Percentiles rank a stretch among this genome's conserved stretches.
phyloP scores from a whole-genome alignment of 2,113 vertebrate genomes.

The Pelecanoides urinatrix region DNA sequence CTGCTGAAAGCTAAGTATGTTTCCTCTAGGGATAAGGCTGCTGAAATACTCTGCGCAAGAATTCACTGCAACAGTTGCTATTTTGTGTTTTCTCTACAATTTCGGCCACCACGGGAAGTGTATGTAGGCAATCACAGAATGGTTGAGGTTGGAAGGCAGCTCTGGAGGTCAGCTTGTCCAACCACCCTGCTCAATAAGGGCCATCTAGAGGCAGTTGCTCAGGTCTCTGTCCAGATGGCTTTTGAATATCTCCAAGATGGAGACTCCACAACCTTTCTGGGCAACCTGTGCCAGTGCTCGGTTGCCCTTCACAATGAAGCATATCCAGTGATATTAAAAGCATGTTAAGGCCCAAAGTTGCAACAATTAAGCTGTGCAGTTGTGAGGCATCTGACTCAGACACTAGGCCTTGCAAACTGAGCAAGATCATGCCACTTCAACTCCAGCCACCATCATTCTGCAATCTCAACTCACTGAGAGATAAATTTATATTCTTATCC shows the following conservation, averaged over 20 bases:
- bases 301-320: background rate
- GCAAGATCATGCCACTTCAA: background rate
- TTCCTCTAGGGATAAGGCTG: background rate
- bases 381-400: background rate
- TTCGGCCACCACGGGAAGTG: background rate
- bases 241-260: background rate
- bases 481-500: background rate
- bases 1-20: background rate
- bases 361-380: background rate
- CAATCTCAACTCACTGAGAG: background rate
- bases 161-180: fast-evolving
- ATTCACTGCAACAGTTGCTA: background rate
- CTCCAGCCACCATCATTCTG: background rate
- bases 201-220: background rate
- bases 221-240: background rate
- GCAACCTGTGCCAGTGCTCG: background rate
- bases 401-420: background rate
- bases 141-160: background rate
- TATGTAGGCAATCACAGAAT: background rate
- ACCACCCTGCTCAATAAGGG: background rate
- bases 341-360: background rate
- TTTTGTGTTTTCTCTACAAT: background rate
- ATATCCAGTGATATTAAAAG: background rate
- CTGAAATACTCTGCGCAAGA: background rate
- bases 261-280: background rate